Evolutionary conservation across 2,888 invertebrate species (phyloP).

Genomic region (Ceriagrion tenellum): DNA sequence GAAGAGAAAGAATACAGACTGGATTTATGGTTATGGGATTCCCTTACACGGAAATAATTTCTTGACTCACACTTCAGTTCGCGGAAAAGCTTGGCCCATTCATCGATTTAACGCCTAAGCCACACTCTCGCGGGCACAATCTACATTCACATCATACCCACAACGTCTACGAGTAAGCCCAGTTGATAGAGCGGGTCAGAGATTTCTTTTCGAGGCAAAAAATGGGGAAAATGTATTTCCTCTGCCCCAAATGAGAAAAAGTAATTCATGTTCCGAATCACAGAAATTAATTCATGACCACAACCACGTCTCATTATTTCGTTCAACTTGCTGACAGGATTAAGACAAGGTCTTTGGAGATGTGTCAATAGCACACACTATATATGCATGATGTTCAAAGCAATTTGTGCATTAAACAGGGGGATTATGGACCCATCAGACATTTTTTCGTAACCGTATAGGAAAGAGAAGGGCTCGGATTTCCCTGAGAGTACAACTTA

Average conservation of each 20-base stretch:
- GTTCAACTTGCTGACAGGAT: not conserved
- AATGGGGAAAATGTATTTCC: not conserved
- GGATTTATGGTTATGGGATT: conserved; percentile 36
- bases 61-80: conserved; percentile 27
- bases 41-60: conserved; percentile 36
- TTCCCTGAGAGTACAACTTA: too few species aligned
- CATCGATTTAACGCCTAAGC: conserved; percentile 12
- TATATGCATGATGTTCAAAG: too few species aligned
- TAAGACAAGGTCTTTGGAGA: not conserved
- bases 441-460: too few species aligned
- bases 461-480: too few species aligned
- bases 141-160: conserved; percentile 28
- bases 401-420: too few species aligned
- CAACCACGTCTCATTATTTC: not conserved
- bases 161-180: not conserved
- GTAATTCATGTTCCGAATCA: not conserved
- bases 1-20: not conserved
- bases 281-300: not conserved
- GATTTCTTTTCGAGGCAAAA: not conserved
- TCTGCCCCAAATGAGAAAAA: not conserved
- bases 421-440: too few species aligned
- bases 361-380: too few species aligned
- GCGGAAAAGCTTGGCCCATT: conserved; percentile 12
- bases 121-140: not conserved
- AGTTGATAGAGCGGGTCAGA: not conserved